Base-by-base conservation (phyloP, 2,888 invertebrate species). In the Ochropacha duplaris region DNA sequence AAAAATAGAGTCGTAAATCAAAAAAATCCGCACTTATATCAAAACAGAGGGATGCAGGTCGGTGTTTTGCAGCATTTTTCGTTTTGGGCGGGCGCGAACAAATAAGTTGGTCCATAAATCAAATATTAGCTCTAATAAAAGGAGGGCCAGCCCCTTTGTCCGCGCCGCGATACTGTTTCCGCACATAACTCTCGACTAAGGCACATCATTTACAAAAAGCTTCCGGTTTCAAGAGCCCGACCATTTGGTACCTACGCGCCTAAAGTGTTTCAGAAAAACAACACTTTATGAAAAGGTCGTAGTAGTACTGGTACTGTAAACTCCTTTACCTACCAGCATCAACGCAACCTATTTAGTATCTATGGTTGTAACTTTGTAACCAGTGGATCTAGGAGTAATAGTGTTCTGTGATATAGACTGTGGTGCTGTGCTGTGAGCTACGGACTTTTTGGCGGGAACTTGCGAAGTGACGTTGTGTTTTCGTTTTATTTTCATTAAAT, bases 111-210 rank as follows among this genome's bases (percentile, higher is more conserved):
- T 70, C 76, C 74, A 83, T 84, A 84, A 84, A 85, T 85, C 85
- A 84, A 83, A 84, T 80, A 83, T 83, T 83, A 80, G 78, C 74
- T 76, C 73, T 79, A 80, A 81, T 84, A 80, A 79, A 81, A 74
- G 72, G 75, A 70, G 74, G 74, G 71, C 68, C 68, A 19, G 71
- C 64, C 69, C 64, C 64, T 78, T 73, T 76, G 75, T 80, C 75
- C 74, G 58, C 60, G 44, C 73, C 63, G 66, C 67, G 68, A 67
- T 68, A 70, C 72, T 69, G 71, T 69, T 73, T 71, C 73, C 67
- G 65, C 72, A 73, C 68, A 69, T 73, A 68, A 62, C 60, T 68
- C 70, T 69, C 65, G 58, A 61, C 59, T 50, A 22, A 50, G 50
- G 31, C 61, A 64, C 60, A 62, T 71, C 60, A 66, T 71, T 78